phyloP scores from a whole-genome alignment of 2,113 vertebrate genomes.

The Engystomops pustulosus region DNA sequence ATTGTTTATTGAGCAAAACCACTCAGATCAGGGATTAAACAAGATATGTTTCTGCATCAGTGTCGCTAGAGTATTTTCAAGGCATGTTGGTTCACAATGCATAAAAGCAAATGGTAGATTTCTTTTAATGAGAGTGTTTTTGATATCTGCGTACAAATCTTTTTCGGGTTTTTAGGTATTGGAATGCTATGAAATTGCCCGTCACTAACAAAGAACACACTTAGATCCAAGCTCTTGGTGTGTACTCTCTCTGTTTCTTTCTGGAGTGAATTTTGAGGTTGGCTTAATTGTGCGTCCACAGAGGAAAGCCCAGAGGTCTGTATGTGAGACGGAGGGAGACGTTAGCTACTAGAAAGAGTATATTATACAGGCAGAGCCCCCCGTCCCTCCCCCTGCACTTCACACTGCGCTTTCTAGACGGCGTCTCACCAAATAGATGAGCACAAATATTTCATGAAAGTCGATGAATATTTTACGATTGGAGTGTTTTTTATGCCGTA shows the following conservation, averaged over 20 bases:
- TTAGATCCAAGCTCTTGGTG: constrained; percentile 16
- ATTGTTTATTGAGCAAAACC: too few species aligned
- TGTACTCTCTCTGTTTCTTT: not conserved
- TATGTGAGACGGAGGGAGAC: constrained; percentile 18
- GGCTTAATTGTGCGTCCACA: constrained; percentile 25
- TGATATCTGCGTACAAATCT: not conserved
- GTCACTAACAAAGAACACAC: constrained; percentile 19
- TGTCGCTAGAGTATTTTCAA: too few species aligned
- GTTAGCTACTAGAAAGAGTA: constrained; percentile 14
- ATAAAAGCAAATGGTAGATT: too few species aligned
- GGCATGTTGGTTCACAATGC: too few species aligned
- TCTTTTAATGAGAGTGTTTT: not conserved
- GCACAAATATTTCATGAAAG: constrained; percentile 58
- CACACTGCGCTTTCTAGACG: constrained; percentile 12
- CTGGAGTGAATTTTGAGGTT: constrained; percentile 21
- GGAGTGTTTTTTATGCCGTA: constrained; percentile 1
- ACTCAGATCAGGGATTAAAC: too few species aligned
- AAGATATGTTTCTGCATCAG: too few species aligned
- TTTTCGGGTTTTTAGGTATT: not conserved
- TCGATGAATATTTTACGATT: constrained; percentile 48
- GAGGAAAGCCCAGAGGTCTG: constrained; percentile 18
- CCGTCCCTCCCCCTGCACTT: not conserved
- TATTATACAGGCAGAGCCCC: not conserved
- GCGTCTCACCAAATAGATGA: constrained; percentile 35
- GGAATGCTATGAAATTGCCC: constrained; percentile 35